Evolutionary conservation across 2,113 vertebrate species (phyloP).

Genomic region (Chelonoidis abingdonii): DNA sequence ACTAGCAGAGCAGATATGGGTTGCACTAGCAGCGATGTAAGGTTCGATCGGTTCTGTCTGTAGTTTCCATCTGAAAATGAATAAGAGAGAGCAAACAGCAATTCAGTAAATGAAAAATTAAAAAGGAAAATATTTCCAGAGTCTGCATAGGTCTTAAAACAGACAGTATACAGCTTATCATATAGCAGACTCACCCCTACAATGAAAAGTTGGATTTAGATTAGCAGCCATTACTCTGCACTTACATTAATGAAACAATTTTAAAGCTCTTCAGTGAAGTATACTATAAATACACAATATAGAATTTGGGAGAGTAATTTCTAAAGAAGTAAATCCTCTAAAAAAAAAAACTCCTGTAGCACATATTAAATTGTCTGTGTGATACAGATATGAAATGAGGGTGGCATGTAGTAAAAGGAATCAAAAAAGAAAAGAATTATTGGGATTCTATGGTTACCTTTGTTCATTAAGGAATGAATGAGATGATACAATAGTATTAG

Average conservation of each 20-base stretch:
- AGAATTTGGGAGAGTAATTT: background rate
- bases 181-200: background rate
- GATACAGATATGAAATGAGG: background rate
- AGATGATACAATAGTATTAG: background rate
- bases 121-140: background rate
- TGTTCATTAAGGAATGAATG: background rate
- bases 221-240: background rate
- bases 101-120: slow-evolving; percentile 14
- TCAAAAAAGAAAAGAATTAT: background rate
- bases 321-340: background rate
- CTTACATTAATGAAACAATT: background rate
- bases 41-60: slow-evolving; percentile 75
- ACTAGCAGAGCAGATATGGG: slow-evolving; percentile 88
- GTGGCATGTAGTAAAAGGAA: background rate
- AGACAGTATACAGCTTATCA: background rate
- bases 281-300: accelerated
- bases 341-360: background rate
- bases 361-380: background rate
- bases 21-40: slow-evolving; percentile 90
- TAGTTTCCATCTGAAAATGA: slow-evolving; percentile 78
- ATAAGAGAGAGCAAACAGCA: slow-evolving; percentile 17
- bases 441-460: background rate
- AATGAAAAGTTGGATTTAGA: background rate
- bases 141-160: background rate
- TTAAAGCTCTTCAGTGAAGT: background rate